Percentiles rank a stretch among this genome's conserved stretches.
Conservation (phyloP, 2,113 vertebrate genomes). For the Prunella fulvescens region DNA sequence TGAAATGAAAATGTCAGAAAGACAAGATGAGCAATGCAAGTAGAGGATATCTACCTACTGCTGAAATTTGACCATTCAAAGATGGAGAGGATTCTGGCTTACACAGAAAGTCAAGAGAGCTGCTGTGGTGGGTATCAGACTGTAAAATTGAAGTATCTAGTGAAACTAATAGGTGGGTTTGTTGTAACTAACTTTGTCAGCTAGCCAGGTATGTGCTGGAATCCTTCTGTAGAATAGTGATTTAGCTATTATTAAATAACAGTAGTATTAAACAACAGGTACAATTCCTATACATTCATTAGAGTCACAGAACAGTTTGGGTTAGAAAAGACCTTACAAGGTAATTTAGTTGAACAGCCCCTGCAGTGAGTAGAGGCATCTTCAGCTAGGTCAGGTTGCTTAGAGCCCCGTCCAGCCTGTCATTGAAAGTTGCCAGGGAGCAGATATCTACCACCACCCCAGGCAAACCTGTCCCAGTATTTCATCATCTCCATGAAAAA, state of each 20-base stretch:
- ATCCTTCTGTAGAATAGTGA: not conserved
- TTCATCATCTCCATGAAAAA: not conserved
- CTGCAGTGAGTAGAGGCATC: not conserved
- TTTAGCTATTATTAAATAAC: not conserved
- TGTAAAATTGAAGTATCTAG: not conserved
- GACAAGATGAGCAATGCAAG: not conserved
- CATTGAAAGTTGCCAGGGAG: not conserved
- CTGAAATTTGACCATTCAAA: not conserved
- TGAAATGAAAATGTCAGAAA: not conserved
- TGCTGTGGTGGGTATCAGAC: not conserved
- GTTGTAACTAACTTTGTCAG: not conserved
- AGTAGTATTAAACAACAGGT: not conserved
- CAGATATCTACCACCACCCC: not conserved
- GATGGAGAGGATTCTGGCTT: not conserved
- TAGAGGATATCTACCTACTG: not conserved
- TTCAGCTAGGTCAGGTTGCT: not conserved
- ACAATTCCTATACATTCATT: not conserved
- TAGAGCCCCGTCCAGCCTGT: not conserved
- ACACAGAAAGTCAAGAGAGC: not conserved
- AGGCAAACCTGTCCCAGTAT: not conserved
- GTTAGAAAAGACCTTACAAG: not conserved
- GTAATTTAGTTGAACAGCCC: not conserved
- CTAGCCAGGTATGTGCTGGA: not conserved
- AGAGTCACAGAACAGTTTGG: not conserved
- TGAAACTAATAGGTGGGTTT: not conserved